These are phyloP conservation scores for Pollenia angustigena DNA, from an alignment of 2,888 invertebrate species.

Conservation along the genomic window DNA sequence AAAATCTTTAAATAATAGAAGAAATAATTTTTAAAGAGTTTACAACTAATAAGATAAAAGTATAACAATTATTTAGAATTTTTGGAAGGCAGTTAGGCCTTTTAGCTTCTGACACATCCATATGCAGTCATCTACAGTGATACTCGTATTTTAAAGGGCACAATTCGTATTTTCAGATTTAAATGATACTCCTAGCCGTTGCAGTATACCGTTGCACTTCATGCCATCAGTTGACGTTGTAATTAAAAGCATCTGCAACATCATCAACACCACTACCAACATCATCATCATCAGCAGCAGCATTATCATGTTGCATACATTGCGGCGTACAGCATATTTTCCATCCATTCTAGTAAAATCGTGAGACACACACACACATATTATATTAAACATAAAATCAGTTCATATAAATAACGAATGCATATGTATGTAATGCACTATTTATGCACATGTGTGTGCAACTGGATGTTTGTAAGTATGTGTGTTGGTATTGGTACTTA, in stretches of 20 bases:
- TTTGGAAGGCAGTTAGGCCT: too few relatives aligned
- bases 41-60: too few relatives aligned
- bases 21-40: too few relatives aligned
- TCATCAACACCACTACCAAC: background rate
- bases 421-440: background rate
- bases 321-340: constrained; percentile 49
- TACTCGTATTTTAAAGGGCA: constrained; percentile 23
- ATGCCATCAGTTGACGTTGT: constrained; percentile 53
- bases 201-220: constrained; percentile 8
- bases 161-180: constrained; percentile 11
- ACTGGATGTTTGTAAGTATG: background rate
- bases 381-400: background rate
- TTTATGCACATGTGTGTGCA: too few relatives aligned
- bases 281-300: background rate
- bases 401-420: constrained; percentile 14
- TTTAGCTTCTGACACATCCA: too few relatives aligned
- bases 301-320: constrained; percentile 20
- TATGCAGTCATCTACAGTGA: background rate
- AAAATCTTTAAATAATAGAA: too few relatives aligned
- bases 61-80: too few relatives aligned
- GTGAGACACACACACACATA: constrained; percentile 9
- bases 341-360: constrained; percentile 42
- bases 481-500: background rate
- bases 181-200: constrained; percentile 8
- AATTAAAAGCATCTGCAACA: constrained; percentile 70